Evolutionary conservation across 1,140 invertebrate species (phyloP).

Genomic region (Belonocnema kinseyi): DNA sequence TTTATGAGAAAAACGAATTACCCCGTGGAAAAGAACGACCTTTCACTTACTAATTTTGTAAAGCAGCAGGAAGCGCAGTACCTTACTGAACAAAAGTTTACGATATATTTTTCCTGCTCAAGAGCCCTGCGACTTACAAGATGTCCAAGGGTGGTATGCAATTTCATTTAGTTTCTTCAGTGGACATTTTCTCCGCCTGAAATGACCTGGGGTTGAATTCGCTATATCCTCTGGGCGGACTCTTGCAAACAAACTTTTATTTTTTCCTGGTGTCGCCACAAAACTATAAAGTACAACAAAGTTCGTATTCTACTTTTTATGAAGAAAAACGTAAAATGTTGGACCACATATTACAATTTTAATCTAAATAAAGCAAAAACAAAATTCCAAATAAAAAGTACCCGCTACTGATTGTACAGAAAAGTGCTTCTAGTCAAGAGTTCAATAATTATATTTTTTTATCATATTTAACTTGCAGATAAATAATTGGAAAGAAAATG

Average conservation of each 20-base stretch:
- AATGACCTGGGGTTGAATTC: conserved; percentile 25
- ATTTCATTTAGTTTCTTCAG: conserved; percentile 6
- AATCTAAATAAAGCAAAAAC: too few species aligned
- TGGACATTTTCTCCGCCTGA: background rate
- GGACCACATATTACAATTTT: too few species aligned
- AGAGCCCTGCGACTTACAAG: background rate
- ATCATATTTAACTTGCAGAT: too few species aligned
- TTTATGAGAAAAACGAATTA: conserved; percentile 28
- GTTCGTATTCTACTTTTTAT: too few species aligned
- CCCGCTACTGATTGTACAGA: too few species aligned
- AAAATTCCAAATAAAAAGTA: too few species aligned
- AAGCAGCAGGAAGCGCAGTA: conserved; percentile 13
- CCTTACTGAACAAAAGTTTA: conserved; percentile 12
- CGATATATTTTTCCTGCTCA: background rate
- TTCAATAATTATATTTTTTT: too few species aligned
- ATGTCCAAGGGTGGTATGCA: conserved; percentile 18
- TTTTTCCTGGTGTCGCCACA: too few species aligned
- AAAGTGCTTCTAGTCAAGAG: too few species aligned
- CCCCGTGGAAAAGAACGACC: background rate
- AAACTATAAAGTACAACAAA: too few species aligned
- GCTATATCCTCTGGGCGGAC: background rate
- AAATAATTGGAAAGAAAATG: too few species aligned
- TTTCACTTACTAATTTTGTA: conserved; percentile 16
- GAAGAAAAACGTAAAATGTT: too few species aligned
- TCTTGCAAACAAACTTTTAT: background rate